Base-by-base conservation (phyloP, 2,797 vertebrate genomes). In the Heliangelus exortis region DNA sequence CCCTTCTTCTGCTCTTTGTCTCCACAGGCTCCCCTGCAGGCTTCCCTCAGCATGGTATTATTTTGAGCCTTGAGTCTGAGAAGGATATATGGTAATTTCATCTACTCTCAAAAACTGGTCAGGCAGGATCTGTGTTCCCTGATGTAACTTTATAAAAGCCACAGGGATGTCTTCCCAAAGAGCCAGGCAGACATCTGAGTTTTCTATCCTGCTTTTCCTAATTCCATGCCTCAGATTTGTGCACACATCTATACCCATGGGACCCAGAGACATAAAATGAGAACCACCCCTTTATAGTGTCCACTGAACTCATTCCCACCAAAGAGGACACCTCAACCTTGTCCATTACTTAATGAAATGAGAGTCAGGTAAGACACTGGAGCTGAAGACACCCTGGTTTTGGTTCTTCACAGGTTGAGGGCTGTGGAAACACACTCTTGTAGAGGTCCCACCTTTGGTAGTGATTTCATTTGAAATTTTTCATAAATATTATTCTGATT, bases 71-170 rank as follows among this genome's bases (percentile, higher is more conserved):
- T 28, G 18, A 36, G 31, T 81, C 7, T 25, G 69, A 84, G 82
- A 31, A 96, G 62, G 66, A 51, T 88, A 67, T 59, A 76, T 33
- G 90, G 82, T 23, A 80, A 90, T 93, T 92, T 68, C 85, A 87
- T 51, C 77, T 74, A 31, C 61, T 78, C 31, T 66, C 69, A 31
- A 25, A 80, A 93, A 94, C 95, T 92, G 80, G 91, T 82, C 88
- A 71, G 85, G 71, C 92, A 92, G 89, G 95, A 93, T 95, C 80
- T 68, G 57, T 34, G 79, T 84, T 89, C 74, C 54, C 83, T 91
- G 77, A 58, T 80, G 95, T 54, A 91, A 90, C 45, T 71, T 43
- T 53, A 22, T 8, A 39, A 90, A 93, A 96, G 77, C 89, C 88
- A 81, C 80, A 80, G 67, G 61, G 83, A 45, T 58, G 48, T 63